Evolutionary conservation across 2,797 vertebrate species (phyloP), one percentile per base, ranked within the genome.

Genomic region (Acestrorhynchus altus): DNA sequence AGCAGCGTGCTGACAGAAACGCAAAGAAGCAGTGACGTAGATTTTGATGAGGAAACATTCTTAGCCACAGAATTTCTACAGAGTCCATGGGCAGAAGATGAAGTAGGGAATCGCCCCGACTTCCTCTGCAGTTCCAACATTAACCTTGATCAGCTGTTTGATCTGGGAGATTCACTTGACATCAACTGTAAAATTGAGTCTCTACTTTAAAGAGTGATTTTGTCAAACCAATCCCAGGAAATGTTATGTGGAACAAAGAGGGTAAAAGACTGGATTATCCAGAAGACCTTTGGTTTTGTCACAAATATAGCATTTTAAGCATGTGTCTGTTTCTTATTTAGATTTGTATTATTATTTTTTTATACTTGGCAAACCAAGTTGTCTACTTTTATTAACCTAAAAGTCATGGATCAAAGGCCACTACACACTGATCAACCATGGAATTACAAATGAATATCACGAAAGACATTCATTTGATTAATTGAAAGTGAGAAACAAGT

Each of bases 51-150:
- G 90, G 93, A 94, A 83, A 97, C 96, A 73, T 95, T 97, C 82
- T 88, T 97, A 81, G 95, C 96, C 74, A 96, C 96, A 0, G 94
- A 95, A 18, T 96, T 97, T 87, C 92, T 99, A 87, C 94, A 98
- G 88, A 93, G 92, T 26, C 94, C 95, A 28, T 98, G 97, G 96
- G 92, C 94, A 0, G 96, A 96, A 72, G 92, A 90, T 81, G 91
- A 91, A 68, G 91, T 90, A 0, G 90, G 86, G 2, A 61, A 79
- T 16, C 87, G 85, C n/a, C 81, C 44, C 0, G 94, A 96, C 77
- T 95, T 93, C 88, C 93, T 97, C 49, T 92, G 93, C 40, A 89
- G 83, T 85, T 90, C 94, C 1, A 75, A 88, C 0, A 86, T 94
- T 86, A 95, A 89, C 85, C 82, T 96, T 54, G 94, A 96, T 42